A percentile compares a stretch with the other conserved stretches of the same genome.
Evolutionary conservation across 2,888 invertebrate species (phyloP).

Genomic region (Sialis fuliginosa): DNA sequence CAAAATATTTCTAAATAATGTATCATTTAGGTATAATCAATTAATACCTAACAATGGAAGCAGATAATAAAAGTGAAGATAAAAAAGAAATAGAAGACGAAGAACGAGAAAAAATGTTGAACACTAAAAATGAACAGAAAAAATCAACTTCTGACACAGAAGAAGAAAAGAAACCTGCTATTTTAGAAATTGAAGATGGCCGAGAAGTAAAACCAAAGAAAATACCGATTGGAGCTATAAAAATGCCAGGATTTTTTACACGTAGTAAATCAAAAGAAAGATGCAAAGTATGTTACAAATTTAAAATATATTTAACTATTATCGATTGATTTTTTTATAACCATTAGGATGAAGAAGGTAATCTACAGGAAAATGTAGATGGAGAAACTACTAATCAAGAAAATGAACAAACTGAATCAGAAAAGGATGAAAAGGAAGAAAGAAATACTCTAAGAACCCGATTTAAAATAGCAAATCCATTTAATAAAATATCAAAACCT

Average conservation of each 20-base stretch:
- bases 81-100: conserved; percentile 48
- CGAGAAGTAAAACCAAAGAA: conserved; percentile 64
- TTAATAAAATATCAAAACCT: background rate
- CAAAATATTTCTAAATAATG: too few species aligned
- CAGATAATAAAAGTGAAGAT: conserved; percentile 34
- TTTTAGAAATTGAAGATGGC: conserved; percentile 42
- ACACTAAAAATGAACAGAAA: conserved; percentile 25
- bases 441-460: background rate
- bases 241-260: conserved; percentile 72
- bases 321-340: too few species aligned
- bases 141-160: conserved; percentile 25
- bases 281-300: conserved; percentile 35
- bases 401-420: background rate
- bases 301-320: too few species aligned
- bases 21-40: too few species aligned
- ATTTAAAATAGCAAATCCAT: background rate
- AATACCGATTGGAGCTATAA: conserved; percentile 74
- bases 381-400: conserved; percentile 19
- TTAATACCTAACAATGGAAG: too few species aligned
- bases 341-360: too few species aligned
- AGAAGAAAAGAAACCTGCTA: conserved; percentile 31
- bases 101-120: conserved; percentile 40
- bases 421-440: conserved; percentile 1
- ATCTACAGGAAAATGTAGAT: conserved; percentile 19
- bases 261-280: conserved; percentile 58